phyloP scores from a whole-genome alignment of 2,113 vertebrate species.

The zebrafish (Danio rerio) region GRCz12tu NC_133181.1:41252501-41253000 shows the following conservation, averaged over 20 bases:
- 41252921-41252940: too few relatives aligned
- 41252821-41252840: too few relatives aligned
- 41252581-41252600: slow-evolving; percentile 34
- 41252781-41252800: background rate
- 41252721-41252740: background rate
- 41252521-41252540: slow-evolving; percentile 12
- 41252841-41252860: too few relatives aligned
- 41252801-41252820: too few relatives aligned
- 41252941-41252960: too few relatives aligned
- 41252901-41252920: too few relatives aligned
- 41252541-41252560: slow-evolving; percentile 18
- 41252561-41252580: background rate
- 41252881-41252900: too few relatives aligned
- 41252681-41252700: background rate
- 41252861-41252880: too few relatives aligned
- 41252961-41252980: too few relatives aligned
- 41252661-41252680: background rate
- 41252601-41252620: background rate
- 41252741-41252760: background rate
- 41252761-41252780: background rate
- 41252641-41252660: background rate
- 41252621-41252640: slow-evolving; percentile 2
- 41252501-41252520: slow-evolving; percentile 22
- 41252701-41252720: background rate
- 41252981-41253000: too few relatives aligned